Percentiles rank a stretch among this genome's conserved stretches.
phyloP scores from a whole-genome alignment of 2,888 invertebrate species.

The Caenorhabditis wallacei region DNA sequence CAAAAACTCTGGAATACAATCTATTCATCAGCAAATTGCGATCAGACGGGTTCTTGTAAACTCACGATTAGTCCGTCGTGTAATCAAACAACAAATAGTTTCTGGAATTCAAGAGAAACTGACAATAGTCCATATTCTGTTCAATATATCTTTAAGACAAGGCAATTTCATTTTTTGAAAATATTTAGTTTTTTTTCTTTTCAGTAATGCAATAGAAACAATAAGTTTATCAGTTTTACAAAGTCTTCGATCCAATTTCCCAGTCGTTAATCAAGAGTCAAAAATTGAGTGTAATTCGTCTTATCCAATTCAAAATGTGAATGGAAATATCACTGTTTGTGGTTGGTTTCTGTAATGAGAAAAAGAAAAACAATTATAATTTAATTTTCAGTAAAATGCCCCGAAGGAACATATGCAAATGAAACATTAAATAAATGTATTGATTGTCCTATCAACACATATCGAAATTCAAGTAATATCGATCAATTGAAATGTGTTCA shows the following conservation, averaged over 20 bases:
- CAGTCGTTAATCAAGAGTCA: conserved; percentile 27
- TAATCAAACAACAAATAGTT: not conserved
- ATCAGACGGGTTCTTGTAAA: conserved; percentile 9
- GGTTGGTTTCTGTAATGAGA: conserved; percentile 27
- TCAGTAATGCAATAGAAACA: conserved; percentile 29
- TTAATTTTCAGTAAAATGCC: conserved; percentile 46
- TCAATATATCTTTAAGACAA: conserved; percentile 51
- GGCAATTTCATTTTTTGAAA: conserved; percentile 4
- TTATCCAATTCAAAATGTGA: conserved; percentile 23
- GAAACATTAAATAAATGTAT: conserved; percentile 17
- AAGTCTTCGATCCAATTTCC: conserved; percentile 30
- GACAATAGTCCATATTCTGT: conserved; percentile 22
- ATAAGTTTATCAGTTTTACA: not conserved
- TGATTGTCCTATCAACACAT: conserved; percentile 38
- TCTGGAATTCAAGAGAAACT: not conserved
- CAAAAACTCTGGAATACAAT: conserved; percentile 19
- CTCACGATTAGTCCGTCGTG: conserved; percentile 38
- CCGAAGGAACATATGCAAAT: conserved; percentile 57
- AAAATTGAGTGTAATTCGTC: conserved; percentile 22
- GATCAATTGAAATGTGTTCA: conserved; percentile 26
- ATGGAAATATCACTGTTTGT: conserved; percentile 40
- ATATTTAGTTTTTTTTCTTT: not conserved
- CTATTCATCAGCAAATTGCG: conserved; percentile 35
- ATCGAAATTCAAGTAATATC: not conserved
- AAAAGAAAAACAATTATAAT: not conserved